Conservation (phyloP, 2,888 invertebrate genomes). For the Ormyrus pomaceus region DNA sequence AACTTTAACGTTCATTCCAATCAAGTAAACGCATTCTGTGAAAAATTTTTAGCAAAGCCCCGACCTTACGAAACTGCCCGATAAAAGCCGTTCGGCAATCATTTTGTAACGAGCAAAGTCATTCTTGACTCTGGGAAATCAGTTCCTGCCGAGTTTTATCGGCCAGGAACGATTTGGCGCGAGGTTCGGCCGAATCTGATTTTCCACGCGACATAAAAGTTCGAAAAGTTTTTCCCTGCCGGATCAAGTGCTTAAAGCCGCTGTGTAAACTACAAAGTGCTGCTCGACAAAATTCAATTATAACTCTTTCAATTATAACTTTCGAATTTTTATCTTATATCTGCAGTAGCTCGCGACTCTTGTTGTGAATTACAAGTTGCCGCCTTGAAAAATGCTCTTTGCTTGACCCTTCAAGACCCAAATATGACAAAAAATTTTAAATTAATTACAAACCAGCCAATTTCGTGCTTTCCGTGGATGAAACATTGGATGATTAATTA, state of each 20-base stretch:
- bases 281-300: conserved; percentile 42
- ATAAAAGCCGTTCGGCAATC: too few relatives aligned
- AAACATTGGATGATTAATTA: too few relatives aligned
- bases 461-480: too few relatives aligned
- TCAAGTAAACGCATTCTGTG: too few relatives aligned
- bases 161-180: too few relatives aligned
- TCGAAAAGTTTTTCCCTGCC: background rate
- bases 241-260: background rate
- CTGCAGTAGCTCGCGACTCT: conserved; percentile 23
- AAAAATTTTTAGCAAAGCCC: background rate
- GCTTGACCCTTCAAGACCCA: too few relatives aligned
- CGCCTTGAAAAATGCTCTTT: background rate
- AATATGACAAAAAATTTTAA: too few relatives aligned
- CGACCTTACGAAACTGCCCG: too few relatives aligned
- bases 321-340: conserved; percentile 48
- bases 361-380: conserved; percentile 45
- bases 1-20: conserved; percentile 3
- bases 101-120: too few relatives aligned
- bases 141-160: too few relatives aligned
- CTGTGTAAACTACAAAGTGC: background rate
- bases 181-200: background rate
- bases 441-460: too few relatives aligned
- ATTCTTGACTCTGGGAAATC: too few relatives aligned
- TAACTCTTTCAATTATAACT: conserved; percentile 55
- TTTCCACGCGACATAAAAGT: background rate